Conservation (phyloP, 2,113 vertebrate species). For the Hemiscyllium ocellatum region DNA sequence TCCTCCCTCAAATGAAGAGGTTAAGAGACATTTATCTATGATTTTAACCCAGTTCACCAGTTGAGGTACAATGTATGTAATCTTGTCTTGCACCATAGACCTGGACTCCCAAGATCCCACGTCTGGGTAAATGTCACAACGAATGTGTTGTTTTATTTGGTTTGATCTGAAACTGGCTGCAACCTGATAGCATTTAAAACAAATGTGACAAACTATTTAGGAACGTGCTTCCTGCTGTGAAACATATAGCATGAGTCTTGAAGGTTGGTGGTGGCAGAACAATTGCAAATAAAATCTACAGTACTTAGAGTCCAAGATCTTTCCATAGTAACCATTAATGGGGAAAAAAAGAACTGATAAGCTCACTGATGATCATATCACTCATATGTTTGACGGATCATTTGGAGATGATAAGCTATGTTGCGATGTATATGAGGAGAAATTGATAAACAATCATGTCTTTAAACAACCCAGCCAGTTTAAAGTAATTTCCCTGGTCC, state of each 20-base stretch:
- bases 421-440: background rate
- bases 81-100: background rate
- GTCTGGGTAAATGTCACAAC: background rate
- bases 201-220: background rate
- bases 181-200: background rate
- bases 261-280: background rate
- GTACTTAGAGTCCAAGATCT: background rate
- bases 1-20: background rate
- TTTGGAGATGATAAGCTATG: background rate
- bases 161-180: background rate
- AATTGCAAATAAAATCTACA: background rate
- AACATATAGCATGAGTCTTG: background rate
- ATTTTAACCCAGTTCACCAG: background rate
- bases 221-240: background rate
- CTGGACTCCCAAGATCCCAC: background rate
- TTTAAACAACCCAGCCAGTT: background rate
- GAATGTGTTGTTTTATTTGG: background rate
- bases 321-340: background rate
- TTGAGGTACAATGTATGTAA: background rate
- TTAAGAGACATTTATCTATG: background rate
- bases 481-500: background rate
- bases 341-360: background rate
- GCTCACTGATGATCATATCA: background rate
- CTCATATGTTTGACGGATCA: background rate
- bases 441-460: background rate